Evolutionary conservation across 2,797 vertebrate genomes (phyloP).

Genomic region (Toxotes lorentzi): DNA sequence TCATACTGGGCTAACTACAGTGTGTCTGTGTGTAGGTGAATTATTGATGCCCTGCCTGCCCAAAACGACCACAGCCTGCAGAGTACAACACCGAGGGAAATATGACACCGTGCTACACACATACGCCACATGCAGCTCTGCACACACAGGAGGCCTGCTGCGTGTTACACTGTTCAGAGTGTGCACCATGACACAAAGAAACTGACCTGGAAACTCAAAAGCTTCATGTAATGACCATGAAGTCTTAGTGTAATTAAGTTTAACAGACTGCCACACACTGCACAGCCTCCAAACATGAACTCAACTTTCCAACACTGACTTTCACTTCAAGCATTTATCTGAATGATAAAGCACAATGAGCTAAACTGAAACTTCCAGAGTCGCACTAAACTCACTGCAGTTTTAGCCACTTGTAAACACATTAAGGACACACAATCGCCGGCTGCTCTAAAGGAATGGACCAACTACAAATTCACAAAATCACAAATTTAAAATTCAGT

Average conservation of each 20-base stretch:
- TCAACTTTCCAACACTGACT: neutral
- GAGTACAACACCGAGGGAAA: slow-evolving; percentile 52
- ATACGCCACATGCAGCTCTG: slow-evolving; percentile 4
- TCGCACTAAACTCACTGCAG: neutral
- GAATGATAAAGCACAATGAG: neutral
- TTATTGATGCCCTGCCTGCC: slow-evolving; percentile 65
- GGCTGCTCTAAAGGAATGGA: neutral
- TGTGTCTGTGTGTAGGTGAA: slow-evolving; percentile 32
- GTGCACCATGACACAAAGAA: neutral
- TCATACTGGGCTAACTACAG: neutral
- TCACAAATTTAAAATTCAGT: slow-evolving; percentile 12
- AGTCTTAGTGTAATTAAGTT: slow-evolving; percentile 12
- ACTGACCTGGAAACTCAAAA: neutral
- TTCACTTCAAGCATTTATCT: neutral
- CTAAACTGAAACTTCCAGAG: neutral
- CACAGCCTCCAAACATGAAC: neutral
- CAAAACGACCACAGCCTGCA: slow-evolving; percentile 41
- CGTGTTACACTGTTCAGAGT: neutral
- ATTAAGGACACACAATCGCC: neutral
- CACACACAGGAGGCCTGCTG: slow-evolving; percentile 13
- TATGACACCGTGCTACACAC: slow-evolving; percentile 50
- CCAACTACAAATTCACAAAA: neutral
- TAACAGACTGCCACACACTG: slow-evolving; percentile 13
- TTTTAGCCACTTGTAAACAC: neutral
- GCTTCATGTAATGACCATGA: neutral